Evolutionary conservation across 2,113 vertebrate species (phyloP), one percentile per base, ranked within the genome.

Genomic region (Labeo catla): DNA sequence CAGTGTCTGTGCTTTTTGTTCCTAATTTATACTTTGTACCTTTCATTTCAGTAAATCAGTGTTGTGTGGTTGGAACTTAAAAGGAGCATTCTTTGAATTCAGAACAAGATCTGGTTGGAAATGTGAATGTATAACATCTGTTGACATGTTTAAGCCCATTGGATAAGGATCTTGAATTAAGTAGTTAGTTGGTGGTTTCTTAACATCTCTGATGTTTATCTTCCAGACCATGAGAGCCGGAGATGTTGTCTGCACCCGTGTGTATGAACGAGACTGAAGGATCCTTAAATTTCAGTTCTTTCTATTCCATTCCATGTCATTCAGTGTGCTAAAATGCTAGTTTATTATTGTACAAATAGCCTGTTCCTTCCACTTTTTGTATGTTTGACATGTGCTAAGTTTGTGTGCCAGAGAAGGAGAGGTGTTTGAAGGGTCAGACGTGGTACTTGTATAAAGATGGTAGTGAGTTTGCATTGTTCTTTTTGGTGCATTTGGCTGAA

Each of bases 201-300:
- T 21, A 59, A 59, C 54, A 59, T 21, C 7, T 59, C 15, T 63
- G 45, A 6, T 87, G 36, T 88, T 47, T 92, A 88, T 87, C 83
- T 92, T 95, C 68, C 93, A 98, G 97, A 98, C 96, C 34, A 97
- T 98, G 97, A 97, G 93, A 0, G 97, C 96, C 0, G 96, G 96
- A 1, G 96, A 97, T 0, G 92, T 98, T 0, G 93, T 98, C 86
- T 98, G 97, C 92, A 98, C 96, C 89, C 92, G 97, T 87, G 95
- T 97, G 61, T 98, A 98, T 57, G 86, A 95, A 78, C 92, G 94
- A 72, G 96, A 97, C 90, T 98, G 94, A 97, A 81, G 84, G 88
- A 92, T 85, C 85, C 87, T 1, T 68, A 83, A 84, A 78, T 34
- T 81, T 88, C 73, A 81, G 28, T 78, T 87, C 72, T 21, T 84